phyloP scores from a whole-genome alignment of 2,797 vertebrate species.

The Buceros bicornis region DNA sequence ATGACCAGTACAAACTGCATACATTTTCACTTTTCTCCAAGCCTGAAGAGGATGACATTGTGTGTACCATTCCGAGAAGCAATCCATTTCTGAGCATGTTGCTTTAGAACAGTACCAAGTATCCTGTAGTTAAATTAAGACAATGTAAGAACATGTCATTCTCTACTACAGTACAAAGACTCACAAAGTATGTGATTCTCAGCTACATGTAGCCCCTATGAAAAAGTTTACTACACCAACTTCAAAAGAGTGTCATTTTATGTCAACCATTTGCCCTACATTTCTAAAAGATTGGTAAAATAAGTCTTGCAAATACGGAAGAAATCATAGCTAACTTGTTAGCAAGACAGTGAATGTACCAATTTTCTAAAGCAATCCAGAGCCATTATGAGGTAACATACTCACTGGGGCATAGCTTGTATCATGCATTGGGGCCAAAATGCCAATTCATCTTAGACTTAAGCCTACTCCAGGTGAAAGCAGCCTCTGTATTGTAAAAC shows the following conservation, averaged over 20 bases:
- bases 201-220: neutral
- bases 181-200: neutral
- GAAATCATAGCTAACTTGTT: neutral
- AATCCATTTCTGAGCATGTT: neutral
- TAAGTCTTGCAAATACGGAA: neutral
- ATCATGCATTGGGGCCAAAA: neutral
- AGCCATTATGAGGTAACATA: neutral
- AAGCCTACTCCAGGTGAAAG: neutral
- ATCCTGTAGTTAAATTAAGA: neutral
- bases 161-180: neutral
- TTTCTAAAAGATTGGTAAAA: neutral
- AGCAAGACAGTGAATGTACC: neutral
- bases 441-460: neutral
- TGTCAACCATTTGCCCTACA: neutral
- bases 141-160: neutral
- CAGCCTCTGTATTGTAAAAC: neutral
- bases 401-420: neutral
- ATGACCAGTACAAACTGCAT: neutral
- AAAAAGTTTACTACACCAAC: neutral
- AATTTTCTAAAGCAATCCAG: neutral
- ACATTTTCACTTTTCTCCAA: neutral
- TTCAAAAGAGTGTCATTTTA: neutral
- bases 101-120: neutral
- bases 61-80: neutral
- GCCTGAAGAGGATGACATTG: neutral